A percentile compares a stretch with the other conserved stretches of the same genome.
Evolutionary conservation across 2,113 vertebrate species (phyloP).

Genomic region (Lamprologus speciosus): DNA sequence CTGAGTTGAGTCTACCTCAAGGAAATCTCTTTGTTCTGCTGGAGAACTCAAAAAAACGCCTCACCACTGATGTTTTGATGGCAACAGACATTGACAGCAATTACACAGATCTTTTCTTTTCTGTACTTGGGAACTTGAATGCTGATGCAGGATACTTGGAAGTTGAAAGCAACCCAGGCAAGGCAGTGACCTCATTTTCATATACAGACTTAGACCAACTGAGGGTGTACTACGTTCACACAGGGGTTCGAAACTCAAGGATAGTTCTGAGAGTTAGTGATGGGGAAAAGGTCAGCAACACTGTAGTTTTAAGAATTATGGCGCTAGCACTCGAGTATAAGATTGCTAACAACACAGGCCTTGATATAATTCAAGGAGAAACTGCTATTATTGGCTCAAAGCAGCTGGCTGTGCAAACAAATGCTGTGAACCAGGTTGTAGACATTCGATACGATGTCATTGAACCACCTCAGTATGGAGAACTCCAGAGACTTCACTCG

Average conservation of each 20-base stretch:
- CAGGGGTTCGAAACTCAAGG: constrained; percentile 76
- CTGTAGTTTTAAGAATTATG: constrained; percentile 79
- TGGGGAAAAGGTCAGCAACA: constrained; percentile 85
- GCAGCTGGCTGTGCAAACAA: constrained; percentile 78
- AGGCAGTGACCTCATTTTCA: constrained; percentile 73
- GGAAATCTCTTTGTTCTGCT: constrained; percentile 80
- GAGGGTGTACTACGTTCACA: constrained; percentile 78
- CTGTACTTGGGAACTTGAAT: constrained; percentile 81
- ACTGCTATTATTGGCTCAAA: constrained; percentile 64
- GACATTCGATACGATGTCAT: constrained; percentile 75
- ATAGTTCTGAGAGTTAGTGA: constrained; percentile 84
- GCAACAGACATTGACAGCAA: constrained; percentile 79
- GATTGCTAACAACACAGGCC: constrained; percentile 74
- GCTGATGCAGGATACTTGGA: constrained; percentile 83
- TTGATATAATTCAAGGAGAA: constrained; percentile 73
- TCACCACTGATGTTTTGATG: constrained; percentile 73
- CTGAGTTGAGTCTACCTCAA: constrained; percentile 76
- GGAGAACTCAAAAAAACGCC: constrained; percentile 81
- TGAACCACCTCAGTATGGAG: constrained; percentile 74
- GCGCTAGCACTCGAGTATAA: constrained; percentile 76
- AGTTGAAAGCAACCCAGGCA: constrained; percentile 69
- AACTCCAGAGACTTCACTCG: constrained; percentile 75
- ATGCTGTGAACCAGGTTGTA: constrained; percentile 67
- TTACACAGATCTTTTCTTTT: constrained; percentile 66
- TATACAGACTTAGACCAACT: constrained; percentile 72